Conservation (phyloP, 2,113 vertebrate species). For the Euleptes europaea region DNA sequence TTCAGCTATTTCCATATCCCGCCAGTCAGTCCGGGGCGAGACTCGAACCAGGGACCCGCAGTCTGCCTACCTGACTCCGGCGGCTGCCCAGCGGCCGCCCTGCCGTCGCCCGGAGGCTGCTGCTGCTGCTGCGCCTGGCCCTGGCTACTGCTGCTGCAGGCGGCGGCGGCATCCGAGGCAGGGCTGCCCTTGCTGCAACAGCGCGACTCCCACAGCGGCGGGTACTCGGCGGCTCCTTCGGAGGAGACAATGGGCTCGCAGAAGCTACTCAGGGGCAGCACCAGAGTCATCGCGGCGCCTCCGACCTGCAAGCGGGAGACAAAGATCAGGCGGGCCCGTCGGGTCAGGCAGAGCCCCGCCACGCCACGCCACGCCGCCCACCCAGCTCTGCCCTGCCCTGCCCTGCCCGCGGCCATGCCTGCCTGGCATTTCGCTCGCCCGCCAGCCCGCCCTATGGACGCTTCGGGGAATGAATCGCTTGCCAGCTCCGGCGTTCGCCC, state of each 20-base stretch:
- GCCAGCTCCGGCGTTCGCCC: neutral
- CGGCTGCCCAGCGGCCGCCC: constrained; percentile 52
- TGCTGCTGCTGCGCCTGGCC: too few species aligned
- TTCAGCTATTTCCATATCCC: neutral
- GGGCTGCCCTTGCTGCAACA: constrained; percentile 76
- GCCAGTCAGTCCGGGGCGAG: neutral
- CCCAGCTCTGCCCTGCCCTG: neutral
- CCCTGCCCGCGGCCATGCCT: neutral
- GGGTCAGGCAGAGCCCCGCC: neutral
- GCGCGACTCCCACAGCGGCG: constrained; percentile 83
- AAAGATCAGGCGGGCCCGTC: neutral
- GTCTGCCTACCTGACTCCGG: constrained; percentile 69
- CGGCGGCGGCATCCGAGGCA: constrained; percentile 51
- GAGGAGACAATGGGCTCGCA: constrained; percentile 83
- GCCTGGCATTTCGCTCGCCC: too few species aligned
- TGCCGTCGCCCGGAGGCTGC: too few species aligned
- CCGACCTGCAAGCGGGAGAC: constrained; percentile 68
- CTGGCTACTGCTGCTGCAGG: constrained; percentile 25
- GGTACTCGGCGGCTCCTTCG: constrained; percentile 80
- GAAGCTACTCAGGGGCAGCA: constrained; percentile 93
- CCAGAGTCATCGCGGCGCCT: constrained; percentile 87
- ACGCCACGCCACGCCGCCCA: neutral
- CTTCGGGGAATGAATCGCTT: too few species aligned
- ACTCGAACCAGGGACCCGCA: too few species aligned
- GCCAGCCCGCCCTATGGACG: too few species aligned